Evolutionary conservation across 2,797 vertebrate species (phyloP), one percentile per base, ranked within the genome.

Genomic region (Scyliorhinus canicula): DNA sequence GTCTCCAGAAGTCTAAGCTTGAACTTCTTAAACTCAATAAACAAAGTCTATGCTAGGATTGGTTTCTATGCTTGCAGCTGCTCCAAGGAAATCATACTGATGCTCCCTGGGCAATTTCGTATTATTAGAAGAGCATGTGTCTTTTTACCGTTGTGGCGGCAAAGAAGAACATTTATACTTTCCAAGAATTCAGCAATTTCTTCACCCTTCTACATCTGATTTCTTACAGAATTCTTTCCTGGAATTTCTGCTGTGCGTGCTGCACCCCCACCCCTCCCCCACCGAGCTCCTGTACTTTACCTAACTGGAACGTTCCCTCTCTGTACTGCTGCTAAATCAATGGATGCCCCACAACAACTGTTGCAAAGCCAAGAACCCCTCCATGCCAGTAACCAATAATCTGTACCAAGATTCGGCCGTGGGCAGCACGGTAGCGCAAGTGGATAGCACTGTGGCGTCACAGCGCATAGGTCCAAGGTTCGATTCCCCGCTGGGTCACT

Each of bases 81-180:
- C 88, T 63, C n/a, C 7, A n/a, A 11, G 2, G n/a, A n/a, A 44
- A 63, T 63, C 35, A 91, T 24, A 63, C 57, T 91, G 19, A 63
- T 91, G 88, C 0, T 63, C 65, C 57, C 11, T 91, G 57, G n/a
- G n/a, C 2, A 91, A 65, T 91, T 86, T 86, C 28, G 40, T 57
- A 40, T 91, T 91, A 40, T 91, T 91, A 91, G 57, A 91, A 91
- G 26, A 65, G 9, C 57, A 60, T n/a, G 60, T 63, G 57, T 91
- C 57, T 44, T 5, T 12, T 63, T 19, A 3, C 12, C n/a, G 21
- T 40, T 24, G 57, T 63, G 3, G 0, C n/a, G 44, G n/a, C 35
- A 91, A 63, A 91, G 44, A 11, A 2, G 40, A n/a, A 44, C n/a
- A 11, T 21, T 40, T 26, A 44, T 9, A 82, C 40, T 91, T 91